phyloP scores from a whole-genome alignment of 1,140 invertebrate species.

The Drosophila melanica region DNA sequence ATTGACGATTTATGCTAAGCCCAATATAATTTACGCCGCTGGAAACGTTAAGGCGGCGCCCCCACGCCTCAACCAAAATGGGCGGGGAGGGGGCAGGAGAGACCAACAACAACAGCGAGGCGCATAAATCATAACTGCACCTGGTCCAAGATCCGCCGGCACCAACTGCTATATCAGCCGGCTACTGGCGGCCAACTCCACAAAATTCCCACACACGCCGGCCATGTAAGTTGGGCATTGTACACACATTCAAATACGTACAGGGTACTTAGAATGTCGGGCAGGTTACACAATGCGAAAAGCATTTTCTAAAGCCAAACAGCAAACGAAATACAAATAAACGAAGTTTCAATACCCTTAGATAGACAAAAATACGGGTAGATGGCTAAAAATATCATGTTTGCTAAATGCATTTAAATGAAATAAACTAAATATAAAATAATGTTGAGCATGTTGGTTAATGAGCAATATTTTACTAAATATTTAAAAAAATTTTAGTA shows the following conservation, averaged over 20 bases:
- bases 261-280: conserved; percentile 59
- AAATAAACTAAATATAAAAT: too few species aligned
- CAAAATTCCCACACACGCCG: conserved; percentile 73
- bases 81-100: conserved; percentile 20
- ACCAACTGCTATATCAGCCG: conserved; percentile 19
- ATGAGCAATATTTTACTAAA: too few species aligned
- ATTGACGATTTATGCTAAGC: conserved; percentile 81
- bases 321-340: not conserved
- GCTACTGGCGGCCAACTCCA: conserved; percentile 62
- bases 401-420: too few species aligned
- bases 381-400: too few species aligned
- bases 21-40: conserved; percentile 80
- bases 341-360: conserved; percentile 33
- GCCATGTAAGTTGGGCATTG: conserved; percentile 41
- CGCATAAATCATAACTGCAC: conserved; percentile 80
- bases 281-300: conserved; percentile 64
- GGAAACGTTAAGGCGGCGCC: conserved; percentile 67
- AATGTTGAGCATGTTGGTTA: too few species aligned
- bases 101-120: conserved; percentile 25
- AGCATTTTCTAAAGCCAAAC: conserved; percentile 6
- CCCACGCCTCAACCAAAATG: conserved; percentile 11
- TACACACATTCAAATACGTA: conserved; percentile 3
- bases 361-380: too few species aligned
- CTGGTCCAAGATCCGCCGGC: conserved; percentile 47
- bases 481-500: too few species aligned